Conservation (phyloP, 1,140 invertebrate species). For the Myzus persicae region DNA sequence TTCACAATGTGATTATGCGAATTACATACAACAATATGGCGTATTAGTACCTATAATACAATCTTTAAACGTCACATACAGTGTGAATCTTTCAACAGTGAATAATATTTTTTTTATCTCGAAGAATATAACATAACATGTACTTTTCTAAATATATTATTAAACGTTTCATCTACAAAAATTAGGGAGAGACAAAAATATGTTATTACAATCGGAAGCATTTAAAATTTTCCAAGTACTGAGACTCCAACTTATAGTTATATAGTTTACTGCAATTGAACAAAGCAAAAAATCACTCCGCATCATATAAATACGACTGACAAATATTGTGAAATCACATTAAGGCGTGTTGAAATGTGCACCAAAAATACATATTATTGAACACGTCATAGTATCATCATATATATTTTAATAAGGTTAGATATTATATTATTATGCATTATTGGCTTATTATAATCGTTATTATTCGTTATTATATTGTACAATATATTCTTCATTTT, state of each 20-base stretch:
- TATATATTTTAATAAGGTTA: background rate
- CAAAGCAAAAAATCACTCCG: background rate
- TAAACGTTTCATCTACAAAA: background rate
- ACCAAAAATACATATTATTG: background rate
- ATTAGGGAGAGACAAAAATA: background rate
- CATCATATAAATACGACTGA: background rate
- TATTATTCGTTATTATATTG: background rate
- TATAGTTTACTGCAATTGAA: background rate
- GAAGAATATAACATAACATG: background rate
- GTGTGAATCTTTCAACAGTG: background rate
- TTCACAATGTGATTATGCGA: background rate
- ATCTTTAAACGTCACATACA: background rate
- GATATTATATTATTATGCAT: background rate
- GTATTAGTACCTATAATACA: background rate
- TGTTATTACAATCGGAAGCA: background rate
- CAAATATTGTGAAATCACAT: background rate
- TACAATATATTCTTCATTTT: background rate
- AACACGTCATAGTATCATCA: background rate
- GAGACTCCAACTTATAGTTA: background rate
- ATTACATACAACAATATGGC: background rate
- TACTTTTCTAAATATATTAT: background rate
- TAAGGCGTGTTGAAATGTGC: background rate
- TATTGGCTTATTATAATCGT: background rate
- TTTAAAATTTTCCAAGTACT: background rate
- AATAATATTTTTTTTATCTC: background rate